Conservation (phyloP, 2,797 vertebrate species). For the Vultur gryphus region DNA sequence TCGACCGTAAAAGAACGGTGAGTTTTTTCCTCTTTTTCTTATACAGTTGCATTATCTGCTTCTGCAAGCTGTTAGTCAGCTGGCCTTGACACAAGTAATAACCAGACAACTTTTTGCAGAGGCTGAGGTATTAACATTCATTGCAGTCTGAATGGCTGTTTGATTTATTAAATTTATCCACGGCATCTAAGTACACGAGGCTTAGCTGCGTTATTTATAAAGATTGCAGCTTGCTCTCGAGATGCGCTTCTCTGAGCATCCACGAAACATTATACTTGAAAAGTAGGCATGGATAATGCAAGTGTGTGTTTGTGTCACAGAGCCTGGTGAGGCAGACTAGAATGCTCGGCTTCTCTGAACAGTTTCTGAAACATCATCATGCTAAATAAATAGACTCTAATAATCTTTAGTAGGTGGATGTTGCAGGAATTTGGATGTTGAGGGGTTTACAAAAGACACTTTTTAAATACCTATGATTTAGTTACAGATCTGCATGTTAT, state of each 20-base stretch:
- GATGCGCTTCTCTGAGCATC: background rate
- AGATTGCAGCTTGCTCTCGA: background rate
- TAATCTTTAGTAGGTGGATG: background rate
- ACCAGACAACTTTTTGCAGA: conserved; percentile 42
- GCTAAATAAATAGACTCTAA: background rate
- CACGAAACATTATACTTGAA: background rate
- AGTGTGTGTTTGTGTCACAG: background rate
- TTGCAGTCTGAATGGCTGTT: background rate
- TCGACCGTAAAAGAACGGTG: background rate
- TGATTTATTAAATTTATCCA: background rate
- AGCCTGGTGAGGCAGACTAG: background rate
- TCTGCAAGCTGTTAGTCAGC: background rate
- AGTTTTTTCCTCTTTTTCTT: background rate
- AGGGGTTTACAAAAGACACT: background rate
- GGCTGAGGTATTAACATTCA: background rate
- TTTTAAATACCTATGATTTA: background rate
- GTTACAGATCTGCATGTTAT: background rate
- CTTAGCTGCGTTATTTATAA: background rate
- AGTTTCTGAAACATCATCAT: background rate
- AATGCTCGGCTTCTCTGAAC: background rate
- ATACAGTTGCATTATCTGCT: background rate
- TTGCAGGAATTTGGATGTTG: background rate
- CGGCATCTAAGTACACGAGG: background rate
- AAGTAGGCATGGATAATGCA: background rate
- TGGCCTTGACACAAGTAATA: background rate